Conservation (phyloP, 2,888 invertebrate genomes). For the Ashinkailepas kermadecensis region DNA sequence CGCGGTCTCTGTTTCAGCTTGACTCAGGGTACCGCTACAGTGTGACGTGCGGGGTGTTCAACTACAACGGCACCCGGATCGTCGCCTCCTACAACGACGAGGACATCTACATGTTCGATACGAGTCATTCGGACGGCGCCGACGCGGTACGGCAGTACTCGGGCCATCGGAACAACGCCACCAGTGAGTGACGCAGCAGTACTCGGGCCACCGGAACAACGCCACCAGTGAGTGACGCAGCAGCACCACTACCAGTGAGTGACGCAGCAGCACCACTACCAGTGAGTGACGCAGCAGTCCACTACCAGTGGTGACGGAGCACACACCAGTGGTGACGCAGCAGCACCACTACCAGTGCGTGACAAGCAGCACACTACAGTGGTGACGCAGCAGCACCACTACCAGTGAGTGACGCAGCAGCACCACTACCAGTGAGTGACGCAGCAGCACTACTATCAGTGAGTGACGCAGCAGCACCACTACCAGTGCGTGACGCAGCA, state of each 20-base stretch:
- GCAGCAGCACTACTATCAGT: no score
- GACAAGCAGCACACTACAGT: no score
- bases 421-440: no score
- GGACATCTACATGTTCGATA: conserved; percentile 80
- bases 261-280: no score
- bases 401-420: no score
- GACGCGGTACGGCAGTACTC: conserved; percentile 43
- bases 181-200: conserved; percentile 40
- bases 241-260: conserved; percentile 48
- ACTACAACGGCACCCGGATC: conserved; percentile 81
- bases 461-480: no score
- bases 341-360: conserved; percentile 48
- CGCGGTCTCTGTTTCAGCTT: conserved; percentile 22
- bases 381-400: no score
- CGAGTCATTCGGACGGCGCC: conserved; percentile 47
- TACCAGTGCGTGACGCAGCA: conserved; percentile 46
- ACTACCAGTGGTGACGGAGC: no score
- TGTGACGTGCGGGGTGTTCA: conserved; percentile 84
- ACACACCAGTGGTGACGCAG: conserved; percentile 44
- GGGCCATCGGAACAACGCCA: conserved; percentile 55
- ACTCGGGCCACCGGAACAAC: conserved; percentile 54
- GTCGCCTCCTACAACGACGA: conserved; percentile 91
- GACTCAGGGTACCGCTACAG: conserved; percentile 27
- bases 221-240: conserved; percentile 51
- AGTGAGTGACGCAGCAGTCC: no score